Percentiles rank a stretch among this genome's conserved stretches.
Evolutionary conservation across 2,797 vertebrate genomes (phyloP).

Genomic region (Sebastes flavidus): DNA sequence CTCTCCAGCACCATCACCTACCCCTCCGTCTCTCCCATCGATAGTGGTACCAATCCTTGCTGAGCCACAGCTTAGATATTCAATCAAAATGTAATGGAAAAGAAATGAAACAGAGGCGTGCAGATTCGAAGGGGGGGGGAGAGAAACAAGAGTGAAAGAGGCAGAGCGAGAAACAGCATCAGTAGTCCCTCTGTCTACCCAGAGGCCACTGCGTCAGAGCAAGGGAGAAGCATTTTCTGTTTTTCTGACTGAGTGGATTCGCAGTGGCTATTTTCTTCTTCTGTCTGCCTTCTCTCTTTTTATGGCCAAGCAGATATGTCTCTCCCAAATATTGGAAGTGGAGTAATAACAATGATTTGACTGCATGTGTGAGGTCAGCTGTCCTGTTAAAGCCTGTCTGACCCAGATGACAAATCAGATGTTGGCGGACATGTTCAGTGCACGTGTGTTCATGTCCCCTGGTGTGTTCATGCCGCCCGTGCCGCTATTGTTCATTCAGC

Average conservation of each 20-base stretch:
- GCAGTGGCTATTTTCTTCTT: constrained; percentile 49
- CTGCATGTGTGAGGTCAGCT: constrained; percentile 32
- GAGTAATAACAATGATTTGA: constrained; percentile 13
- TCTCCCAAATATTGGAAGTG: constrained; percentile 20
- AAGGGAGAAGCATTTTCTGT: constrained; percentile 32
- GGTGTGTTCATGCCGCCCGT: constrained; percentile 6
- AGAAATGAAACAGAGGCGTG: constrained; percentile 46
- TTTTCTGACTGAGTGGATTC: constrained; percentile 63
- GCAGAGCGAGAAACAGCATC: constrained; percentile 25
- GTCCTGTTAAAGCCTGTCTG: constrained; percentile 37
- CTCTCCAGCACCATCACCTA: not conserved
- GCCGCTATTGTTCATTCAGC: constrained; percentile 48
- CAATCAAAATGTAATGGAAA: constrained; percentile 49
- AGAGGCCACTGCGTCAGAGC: constrained; percentile 56
- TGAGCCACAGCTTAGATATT: constrained; percentile 40
- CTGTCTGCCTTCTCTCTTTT: constrained; percentile 38
- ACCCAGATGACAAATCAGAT: constrained; percentile 46
- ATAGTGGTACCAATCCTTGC: not conserved
- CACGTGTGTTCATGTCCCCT: not conserved
- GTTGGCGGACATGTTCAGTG: constrained; percentile 13
- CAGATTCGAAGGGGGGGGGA: not conserved
- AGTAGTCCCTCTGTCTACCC: constrained; percentile 43
- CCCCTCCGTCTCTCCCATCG: not conserved
- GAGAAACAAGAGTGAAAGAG: constrained; percentile 4
- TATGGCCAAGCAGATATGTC: constrained; percentile 36